These are phyloP conservation scores for Drosophila equinoxialis DNA, from an alignment of 1,140 invertebrate species.

Conservation along the genomic window DNA sequence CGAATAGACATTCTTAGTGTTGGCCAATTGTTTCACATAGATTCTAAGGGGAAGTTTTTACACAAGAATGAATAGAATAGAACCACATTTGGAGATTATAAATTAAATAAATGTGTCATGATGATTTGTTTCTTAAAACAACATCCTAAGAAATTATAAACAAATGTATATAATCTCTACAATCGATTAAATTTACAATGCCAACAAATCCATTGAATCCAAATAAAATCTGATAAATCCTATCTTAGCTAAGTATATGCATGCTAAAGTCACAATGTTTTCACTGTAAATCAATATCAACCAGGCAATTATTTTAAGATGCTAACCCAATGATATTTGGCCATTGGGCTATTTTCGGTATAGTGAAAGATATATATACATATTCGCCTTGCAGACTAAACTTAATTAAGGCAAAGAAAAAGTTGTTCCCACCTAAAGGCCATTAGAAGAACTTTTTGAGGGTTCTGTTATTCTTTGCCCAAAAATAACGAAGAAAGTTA, in stretches of 20 bases:
- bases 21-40: not conserved
- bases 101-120: too few relatives aligned
- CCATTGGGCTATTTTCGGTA: constrained; percentile 23
- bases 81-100: too few relatives aligned
- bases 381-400: constrained; percentile 50
- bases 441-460: constrained; percentile 14
- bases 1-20: not conserved
- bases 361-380: constrained; percentile 20
- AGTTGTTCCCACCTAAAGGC: constrained; percentile 29
- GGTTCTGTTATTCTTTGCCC: constrained; percentile 20
- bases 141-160: too few relatives aligned
- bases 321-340: constrained; percentile 61
- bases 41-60: too few relatives aligned
- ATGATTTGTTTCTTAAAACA: too few relatives aligned
- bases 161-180: too few relatives aligned
- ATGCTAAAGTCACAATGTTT: not conserved
- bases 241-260: not conserved
- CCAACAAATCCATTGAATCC: too few relatives aligned
- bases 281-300: constrained; percentile 1
- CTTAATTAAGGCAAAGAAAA: constrained; percentile 58
- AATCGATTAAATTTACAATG: too few relatives aligned
- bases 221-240: too few relatives aligned
- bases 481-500: constrained; percentile 35
- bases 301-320: constrained; percentile 38
- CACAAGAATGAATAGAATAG: too few relatives aligned